These are phyloP conservation scores for Dendrophyllia cribrosa DNA, from an alignment of 64 coral and sea anemone species.

Conservation along the genomic window DNA sequence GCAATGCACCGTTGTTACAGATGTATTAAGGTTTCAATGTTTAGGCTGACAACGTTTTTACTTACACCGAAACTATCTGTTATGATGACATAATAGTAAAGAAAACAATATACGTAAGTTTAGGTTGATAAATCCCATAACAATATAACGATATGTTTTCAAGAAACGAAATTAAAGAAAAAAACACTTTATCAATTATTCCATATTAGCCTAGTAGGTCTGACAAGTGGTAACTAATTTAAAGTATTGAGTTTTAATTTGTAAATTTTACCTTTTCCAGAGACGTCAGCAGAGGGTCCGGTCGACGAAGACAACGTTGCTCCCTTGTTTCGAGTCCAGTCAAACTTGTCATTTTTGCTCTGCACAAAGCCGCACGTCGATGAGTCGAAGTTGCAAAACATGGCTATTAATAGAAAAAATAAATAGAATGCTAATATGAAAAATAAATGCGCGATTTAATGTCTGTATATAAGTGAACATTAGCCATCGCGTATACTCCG, in stretches of 20 bases:
- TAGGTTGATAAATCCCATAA: too few species aligned
- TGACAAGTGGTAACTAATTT: not conserved
- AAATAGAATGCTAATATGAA: not conserved
- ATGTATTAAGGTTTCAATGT: too few species aligned
- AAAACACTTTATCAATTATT: too few species aligned
- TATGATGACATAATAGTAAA: too few species aligned
- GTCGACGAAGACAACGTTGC: slow-evolving; percentile 27
- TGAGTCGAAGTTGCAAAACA: not conserved
- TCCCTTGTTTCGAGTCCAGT: slow-evolving; percentile 31
- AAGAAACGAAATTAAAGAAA: too few species aligned
- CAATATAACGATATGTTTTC: too few species aligned
- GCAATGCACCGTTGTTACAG: too few species aligned
- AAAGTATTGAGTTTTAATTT: not conserved
- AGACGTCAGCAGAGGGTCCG: slow-evolving; percentile 50
- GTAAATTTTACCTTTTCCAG: slow-evolving; percentile 40
- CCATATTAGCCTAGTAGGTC: too few species aligned
- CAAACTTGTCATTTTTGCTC: slow-evolving; percentile 42
- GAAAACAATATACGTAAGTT: too few species aligned
- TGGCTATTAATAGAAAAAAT: not conserved
- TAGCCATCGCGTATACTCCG: too few species aligned
- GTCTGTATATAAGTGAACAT: not conserved
- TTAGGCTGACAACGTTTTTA: too few species aligned
- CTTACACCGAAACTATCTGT: too few species aligned
- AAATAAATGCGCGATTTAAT: not conserved
- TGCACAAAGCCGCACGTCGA: slow-evolving; percentile 44